These are phyloP conservation scores for Tinamus guttatus DNA, from an alignment of 2,113 vertebrate species.

Conservation along the genomic window DNA sequence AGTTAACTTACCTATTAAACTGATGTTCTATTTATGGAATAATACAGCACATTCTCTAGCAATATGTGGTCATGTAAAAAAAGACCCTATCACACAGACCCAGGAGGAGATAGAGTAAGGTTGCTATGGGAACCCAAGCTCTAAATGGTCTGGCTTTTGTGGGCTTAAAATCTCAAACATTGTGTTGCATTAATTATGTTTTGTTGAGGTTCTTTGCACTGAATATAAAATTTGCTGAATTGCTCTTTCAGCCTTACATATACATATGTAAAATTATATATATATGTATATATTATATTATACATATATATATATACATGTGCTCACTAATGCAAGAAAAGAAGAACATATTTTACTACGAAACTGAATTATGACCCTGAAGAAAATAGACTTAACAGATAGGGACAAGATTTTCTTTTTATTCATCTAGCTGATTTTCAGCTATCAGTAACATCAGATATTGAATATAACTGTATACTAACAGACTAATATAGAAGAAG, in stretches of 20 bases:
- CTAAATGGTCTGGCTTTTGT: conserved; percentile 68
- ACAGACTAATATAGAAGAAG: background rate
- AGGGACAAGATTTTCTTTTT: background rate
- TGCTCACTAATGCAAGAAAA: background rate
- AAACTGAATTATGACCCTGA: background rate
- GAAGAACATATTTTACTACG: background rate
- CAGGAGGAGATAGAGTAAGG: conserved; percentile 62
- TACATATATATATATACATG: too few relatives aligned
- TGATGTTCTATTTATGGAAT: conserved; percentile 50
- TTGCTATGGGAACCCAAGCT: conserved; percentile 69
- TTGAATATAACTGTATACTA: background rate
- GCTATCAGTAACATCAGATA: background rate
- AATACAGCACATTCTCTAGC: conserved; percentile 53
- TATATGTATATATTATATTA: too few relatives aligned
- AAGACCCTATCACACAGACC: conserved; percentile 55
- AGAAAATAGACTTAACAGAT: background rate
- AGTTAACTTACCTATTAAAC: conserved; percentile 50
- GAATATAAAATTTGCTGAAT: conserved; percentile 25
- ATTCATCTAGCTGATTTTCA: background rate
- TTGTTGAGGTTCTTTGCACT: conserved; percentile 22
- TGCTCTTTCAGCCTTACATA: conserved; percentile 3
- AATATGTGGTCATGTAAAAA: conserved; percentile 62
- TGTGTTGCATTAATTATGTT: conserved; percentile 63
- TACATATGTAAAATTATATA: background rate
- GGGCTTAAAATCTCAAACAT: conserved; percentile 70